phyloP scores from a whole-genome alignment of 2,888 invertebrate species.

The Spodoptera exigua region DNA sequence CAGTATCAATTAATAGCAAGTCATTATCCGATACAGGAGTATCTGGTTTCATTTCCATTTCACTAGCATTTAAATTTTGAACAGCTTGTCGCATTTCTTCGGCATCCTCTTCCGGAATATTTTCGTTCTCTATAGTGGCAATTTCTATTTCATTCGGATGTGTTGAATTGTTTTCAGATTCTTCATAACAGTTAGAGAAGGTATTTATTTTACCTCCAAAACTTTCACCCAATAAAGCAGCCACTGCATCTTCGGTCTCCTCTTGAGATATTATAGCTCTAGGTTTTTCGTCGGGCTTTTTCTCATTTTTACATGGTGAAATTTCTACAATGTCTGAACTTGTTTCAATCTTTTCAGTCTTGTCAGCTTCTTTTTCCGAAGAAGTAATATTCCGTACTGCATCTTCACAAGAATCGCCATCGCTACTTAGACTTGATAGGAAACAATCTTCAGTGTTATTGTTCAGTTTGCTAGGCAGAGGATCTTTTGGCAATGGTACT shows the following conservation, averaged over 20 bases:
- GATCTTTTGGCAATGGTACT: conserved; percentile 76
- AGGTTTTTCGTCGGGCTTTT: conserved; percentile 93
- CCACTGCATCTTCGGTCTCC: conserved; percentile 97
- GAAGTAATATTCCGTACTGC: conserved; percentile 94
- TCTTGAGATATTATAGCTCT: conserved; percentile 96
- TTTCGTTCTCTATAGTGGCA: conserved; percentile 82
- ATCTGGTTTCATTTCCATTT: conserved; percentile 93
- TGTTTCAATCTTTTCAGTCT: conserved; percentile 67
- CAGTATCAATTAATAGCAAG: conserved; percentile 95
- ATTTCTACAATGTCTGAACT: conserved; percentile 72
- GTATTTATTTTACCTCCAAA: conserved; percentile 91
- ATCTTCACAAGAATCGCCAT: conserved; percentile 91
- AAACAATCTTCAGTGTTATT: conserved; percentile 52
- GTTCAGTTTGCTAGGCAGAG: conserved; percentile 52
- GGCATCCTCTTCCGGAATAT: conserved; percentile 92
- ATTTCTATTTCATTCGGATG: conserved; percentile 83
- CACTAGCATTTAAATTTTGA: conserved; percentile 93
- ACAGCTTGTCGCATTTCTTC: conserved; percentile 96
- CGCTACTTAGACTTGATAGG: conserved; percentile 54
- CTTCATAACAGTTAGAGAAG: conserved; percentile 89
- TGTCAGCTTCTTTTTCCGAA: conserved; percentile 67
- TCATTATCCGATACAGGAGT: conserved; percentile 96
- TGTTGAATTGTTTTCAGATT: conserved; percentile 80
- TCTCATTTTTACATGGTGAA: conserved; percentile 80
- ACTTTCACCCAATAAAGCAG: conserved; percentile 95